phyloP scores from a whole-genome alignment of 1,140 invertebrate species.

The Bombus fervidus region DNA sequence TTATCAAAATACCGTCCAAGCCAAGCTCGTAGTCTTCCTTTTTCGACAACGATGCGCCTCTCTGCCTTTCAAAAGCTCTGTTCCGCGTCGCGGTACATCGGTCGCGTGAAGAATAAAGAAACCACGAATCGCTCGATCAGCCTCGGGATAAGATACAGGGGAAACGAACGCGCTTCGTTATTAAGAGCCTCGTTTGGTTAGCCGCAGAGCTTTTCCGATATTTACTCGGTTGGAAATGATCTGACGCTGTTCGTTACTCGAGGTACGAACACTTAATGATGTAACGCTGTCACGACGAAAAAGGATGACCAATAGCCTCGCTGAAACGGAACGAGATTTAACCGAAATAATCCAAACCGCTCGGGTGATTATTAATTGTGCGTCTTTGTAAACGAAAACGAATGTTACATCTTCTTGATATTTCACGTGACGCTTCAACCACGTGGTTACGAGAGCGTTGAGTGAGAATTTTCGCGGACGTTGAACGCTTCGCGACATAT shows the following conservation, averaged over 20 bases:
- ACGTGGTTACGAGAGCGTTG: too few relatives aligned
- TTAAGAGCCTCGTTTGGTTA: background rate
- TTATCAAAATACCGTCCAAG: conserved; percentile 58
- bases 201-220: background rate
- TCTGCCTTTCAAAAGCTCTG: conserved; percentile 13
- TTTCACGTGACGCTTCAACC: too few relatives aligned
- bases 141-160: too few relatives aligned
- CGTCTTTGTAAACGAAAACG: too few relatives aligned
- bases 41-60: background rate
- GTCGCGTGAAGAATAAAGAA: background rate
- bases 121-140: too few relatives aligned
- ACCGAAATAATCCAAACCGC: background rate
- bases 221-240: background rate
- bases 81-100: conserved; percentile 15
- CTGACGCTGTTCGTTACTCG: background rate
- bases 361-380: too few relatives aligned
- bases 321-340: conserved; percentile 7
- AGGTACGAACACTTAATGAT: background rate
- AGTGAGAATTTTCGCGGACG: background rate
- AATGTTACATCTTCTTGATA: too few relatives aligned
- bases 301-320: background rate
- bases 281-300: background rate
- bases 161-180: too few relatives aligned
- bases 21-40: background rate
- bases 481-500: background rate